Percentiles rank a stretch among this genome's conserved stretches.
phyloP scores from a whole-genome alignment of 2,113 vertebrate species.

The Tupaia tana region DNA sequence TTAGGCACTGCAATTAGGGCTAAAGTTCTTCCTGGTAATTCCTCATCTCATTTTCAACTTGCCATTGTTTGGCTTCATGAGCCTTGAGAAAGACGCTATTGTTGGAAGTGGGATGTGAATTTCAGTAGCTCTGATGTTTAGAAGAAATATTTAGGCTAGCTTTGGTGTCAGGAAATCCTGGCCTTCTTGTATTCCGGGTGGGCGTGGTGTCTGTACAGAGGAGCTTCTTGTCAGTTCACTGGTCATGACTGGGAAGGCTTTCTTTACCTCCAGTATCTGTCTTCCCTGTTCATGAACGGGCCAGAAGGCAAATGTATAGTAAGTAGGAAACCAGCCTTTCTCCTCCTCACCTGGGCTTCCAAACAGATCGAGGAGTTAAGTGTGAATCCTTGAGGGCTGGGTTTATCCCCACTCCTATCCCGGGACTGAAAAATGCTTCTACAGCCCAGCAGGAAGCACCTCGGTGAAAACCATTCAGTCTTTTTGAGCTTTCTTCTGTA shows the following conservation, averaged over 20 bases:
- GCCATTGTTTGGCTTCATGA: not conserved
- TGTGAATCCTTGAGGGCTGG: not conserved
- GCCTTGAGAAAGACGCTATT: not conserved
- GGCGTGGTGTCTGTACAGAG: fast-evolving
- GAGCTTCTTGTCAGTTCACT: not conserved
- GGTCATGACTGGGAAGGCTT: not conserved
- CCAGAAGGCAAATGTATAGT: not conserved
- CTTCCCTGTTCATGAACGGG: not conserved
- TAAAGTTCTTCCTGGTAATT: not conserved
- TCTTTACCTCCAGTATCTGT: not conserved
- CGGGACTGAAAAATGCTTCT: not conserved
- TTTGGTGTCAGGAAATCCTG: not conserved
- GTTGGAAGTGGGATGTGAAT: not conserved
- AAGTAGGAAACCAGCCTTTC: not conserved
- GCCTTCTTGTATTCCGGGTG: not conserved
- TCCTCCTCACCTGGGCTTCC: not conserved
- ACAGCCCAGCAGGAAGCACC: not conserved
- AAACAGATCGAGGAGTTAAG: not conserved
- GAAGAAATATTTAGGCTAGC: not conserved
- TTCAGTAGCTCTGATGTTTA: not conserved
- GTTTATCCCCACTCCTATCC: fast-evolving
- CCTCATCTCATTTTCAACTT: not conserved
- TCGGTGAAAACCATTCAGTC: not conserved
- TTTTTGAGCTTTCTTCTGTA: not conserved
- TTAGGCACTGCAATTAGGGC: not conserved